Conservation (phyloP, 2,888 invertebrate genomes). For the Microctonus hyperodae region DNA sequence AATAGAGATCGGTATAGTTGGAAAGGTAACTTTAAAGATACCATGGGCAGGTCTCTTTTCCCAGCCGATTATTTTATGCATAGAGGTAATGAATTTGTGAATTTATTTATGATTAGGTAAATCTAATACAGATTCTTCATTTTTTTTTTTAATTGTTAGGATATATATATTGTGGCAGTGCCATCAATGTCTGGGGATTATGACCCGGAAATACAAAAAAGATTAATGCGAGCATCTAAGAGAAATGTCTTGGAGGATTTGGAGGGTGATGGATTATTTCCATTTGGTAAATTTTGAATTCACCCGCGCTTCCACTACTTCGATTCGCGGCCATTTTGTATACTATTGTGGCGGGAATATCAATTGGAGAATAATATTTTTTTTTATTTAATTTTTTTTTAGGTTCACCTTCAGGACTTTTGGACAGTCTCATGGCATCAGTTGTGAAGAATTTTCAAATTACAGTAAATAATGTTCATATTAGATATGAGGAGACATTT, state of each 20-base stretch:
- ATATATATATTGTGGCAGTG: conserved; percentile 77
- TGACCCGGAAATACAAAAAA: conserved; percentile 77
- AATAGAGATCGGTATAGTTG: conserved; percentile 82
- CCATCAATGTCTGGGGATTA: conserved; percentile 76
- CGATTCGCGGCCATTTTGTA: background rate
- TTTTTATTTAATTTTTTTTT: conserved; percentile 5
- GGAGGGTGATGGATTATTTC: conserved; percentile 68
- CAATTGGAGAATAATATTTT: background rate
- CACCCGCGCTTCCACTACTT: background rate
- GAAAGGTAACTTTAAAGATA: conserved; percentile 76
- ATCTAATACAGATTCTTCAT: background rate
- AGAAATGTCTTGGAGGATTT: conserved; percentile 74
- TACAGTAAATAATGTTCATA: conserved; percentile 78
- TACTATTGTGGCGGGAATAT: background rate
- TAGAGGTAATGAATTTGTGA: conserved; percentile 66
- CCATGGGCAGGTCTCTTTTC: conserved; percentile 81
- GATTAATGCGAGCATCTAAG: conserved; percentile 76
- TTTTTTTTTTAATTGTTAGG: conserved; percentile 57
- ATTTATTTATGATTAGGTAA: background rate
- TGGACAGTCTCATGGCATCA: conserved; percentile 77
- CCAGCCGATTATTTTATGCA: conserved; percentile 74
- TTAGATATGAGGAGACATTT: conserved; percentile 81
- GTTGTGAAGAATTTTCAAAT: conserved; percentile 83
- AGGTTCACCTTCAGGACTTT: conserved; percentile 73
- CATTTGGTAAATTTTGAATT: conserved; percentile 46